Evolutionary conservation across 2,888 invertebrate genomes (phyloP).

Genomic region (Gibbula magus): DNA sequence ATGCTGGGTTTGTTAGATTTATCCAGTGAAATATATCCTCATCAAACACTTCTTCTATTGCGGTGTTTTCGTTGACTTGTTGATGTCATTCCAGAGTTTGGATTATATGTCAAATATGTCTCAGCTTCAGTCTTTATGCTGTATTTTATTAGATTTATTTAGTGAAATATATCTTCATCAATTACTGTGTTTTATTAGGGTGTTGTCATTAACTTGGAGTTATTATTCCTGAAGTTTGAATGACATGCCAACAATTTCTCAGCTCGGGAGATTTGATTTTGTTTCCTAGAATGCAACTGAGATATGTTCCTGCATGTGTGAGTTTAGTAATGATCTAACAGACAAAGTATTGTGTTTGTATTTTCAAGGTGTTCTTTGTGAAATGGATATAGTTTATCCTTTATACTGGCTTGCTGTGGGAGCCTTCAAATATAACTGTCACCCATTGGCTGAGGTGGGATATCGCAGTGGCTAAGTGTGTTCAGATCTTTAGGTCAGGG

Average conservation of each 20-base stretch:
- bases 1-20: background rate
- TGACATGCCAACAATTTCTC: background rate
- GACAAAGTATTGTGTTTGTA: too few species aligned
- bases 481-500: too few species aligned
- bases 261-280: background rate
- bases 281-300: background rate
- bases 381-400: too few species aligned
- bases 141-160: background rate
- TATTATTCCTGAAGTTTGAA: background rate
- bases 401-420: too few species aligned
- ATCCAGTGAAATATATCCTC: conserved; percentile 1
- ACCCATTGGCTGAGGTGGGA: too few species aligned
- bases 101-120: background rate
- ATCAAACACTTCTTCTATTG: background rate
- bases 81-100: background rate
- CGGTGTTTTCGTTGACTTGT: too few species aligned
- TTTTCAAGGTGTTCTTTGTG: too few species aligned
- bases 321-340: background rate
- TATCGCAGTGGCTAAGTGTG: too few species aligned
- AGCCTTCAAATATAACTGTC: too few species aligned
- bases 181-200: background rate
- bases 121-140: background rate
- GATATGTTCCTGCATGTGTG: background rate
- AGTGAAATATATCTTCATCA: background rate
- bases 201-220: background rate